Evolutionary conservation across 2,113 vertebrate genomes (phyloP), one percentile per base, ranked within the genome.

Genomic region (Onychostoma macrolepis): DNA sequence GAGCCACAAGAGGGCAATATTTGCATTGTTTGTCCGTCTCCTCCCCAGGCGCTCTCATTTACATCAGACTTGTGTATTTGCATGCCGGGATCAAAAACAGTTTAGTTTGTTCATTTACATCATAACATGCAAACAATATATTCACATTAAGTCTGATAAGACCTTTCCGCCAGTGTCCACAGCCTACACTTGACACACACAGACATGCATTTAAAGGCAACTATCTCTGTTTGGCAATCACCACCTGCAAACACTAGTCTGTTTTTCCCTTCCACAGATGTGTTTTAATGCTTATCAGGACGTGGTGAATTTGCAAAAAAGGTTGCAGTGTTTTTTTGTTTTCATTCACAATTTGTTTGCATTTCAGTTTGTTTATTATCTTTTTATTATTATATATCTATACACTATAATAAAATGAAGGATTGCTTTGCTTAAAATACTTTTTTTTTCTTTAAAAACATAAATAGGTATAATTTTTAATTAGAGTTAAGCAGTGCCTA

Each of bases 1-100:
- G 21, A 80, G 87, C 97, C 98, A 99, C 97, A 96, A 98, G 98
- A 97, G 97, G 98, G 98, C 98, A 98, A 96, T 97, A 95, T 95
- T 96, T 96, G 96, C 96, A 94, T 93, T 97, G 96, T 98, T 95
- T 94, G 89, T 95, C 56, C n/a, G 5, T 84, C 94, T 95, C 85
- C 78, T 93, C 90, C 90, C 85, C 71, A 82, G 83, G 89, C 91
- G 76, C 87, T 67, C 86, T 89, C 86, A 94, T 94, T 93, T 94
- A 90, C 93, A 94, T 95, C 74, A 83, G 91, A 93, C 92, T 93
- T 93, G 92, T 89, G 65, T 89, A 95, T 94, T 97, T 95, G 92
- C 91, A 92, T 81, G 92, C 89, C 83, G 91, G 93, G 92, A 93
- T 93, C 85, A 92, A 94, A 93, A 94, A 90, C 89, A 93, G 84